Percentiles rank a stretch among this genome's conserved stretches.
Evolutionary conservation across 2,797 vertebrate genomes (phyloP).

Genomic region (Hephaestus fuliginosus): DNA sequence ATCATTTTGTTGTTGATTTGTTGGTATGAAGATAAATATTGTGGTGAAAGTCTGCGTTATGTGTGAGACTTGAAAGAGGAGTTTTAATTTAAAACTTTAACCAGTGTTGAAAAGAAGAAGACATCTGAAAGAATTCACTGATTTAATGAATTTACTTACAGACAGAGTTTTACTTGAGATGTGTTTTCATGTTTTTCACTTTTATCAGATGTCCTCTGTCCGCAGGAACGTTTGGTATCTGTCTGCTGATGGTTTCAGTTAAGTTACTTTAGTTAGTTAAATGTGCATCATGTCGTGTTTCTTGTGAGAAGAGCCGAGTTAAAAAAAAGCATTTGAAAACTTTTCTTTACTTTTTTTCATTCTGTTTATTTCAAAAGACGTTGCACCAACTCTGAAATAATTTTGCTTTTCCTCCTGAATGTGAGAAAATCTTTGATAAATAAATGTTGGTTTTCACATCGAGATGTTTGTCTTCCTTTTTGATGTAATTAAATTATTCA

Average conservation of each 20-base stretch:
- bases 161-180: neutral
- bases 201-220: neutral
- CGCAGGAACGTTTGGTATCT: neutral
- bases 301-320: too few species aligned
- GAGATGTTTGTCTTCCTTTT: neutral
- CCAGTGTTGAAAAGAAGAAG: neutral
- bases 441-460: slow-evolving; percentile 19
- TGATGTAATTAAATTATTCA: neutral
- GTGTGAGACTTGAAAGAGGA: neutral
- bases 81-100: neutral
- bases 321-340: too few species aligned
- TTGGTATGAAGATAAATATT: too few species aligned
- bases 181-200: neutral
- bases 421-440: slow-evolving; percentile 15
- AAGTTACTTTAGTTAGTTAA: neutral
- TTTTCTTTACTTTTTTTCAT: neutral
- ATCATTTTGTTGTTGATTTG: neutral
- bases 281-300: neutral
- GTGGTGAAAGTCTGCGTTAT: too few species aligned
- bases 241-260: neutral
- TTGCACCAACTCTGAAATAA: neutral
- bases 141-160: neutral
- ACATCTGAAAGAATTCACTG: neutral
- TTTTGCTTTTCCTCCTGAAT: neutral
- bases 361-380: neutral